Conservation (phyloP, 1,140 invertebrate genomes). For the Pseudomyrmex sp. region DNA sequence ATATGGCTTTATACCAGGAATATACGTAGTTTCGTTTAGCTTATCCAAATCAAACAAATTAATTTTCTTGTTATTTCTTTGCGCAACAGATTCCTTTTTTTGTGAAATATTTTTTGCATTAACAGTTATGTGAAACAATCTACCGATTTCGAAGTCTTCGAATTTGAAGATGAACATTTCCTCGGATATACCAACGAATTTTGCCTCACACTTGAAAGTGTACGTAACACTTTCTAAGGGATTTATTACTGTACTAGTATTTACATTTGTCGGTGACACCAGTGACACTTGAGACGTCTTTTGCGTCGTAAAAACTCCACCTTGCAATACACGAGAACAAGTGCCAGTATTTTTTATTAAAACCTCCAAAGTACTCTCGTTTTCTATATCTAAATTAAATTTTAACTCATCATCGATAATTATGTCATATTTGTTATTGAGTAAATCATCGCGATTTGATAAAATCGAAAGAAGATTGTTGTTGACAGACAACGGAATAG, state of each 20-base stretch:
- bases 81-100: constrained; percentile 61
- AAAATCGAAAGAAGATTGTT: constrained; percentile 30
- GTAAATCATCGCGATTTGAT: constrained; percentile 62
- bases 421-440: constrained; percentile 82
- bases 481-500: constrained; percentile 19
- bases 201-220: constrained; percentile 83
- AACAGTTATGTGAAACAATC: constrained; percentile 85
- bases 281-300: constrained; percentile 80
- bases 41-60: constrained; percentile 78
- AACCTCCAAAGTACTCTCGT: constrained; percentile 77
- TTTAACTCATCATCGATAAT: constrained; percentile 79
- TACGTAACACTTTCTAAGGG: constrained; percentile 78
- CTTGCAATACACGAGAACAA: constrained; percentile 71
- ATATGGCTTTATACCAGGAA: constrained; percentile 87
- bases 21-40: constrained; percentile 77
- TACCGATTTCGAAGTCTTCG: constrained; percentile 86
- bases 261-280: constrained; percentile 64
- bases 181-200: constrained; percentile 86
- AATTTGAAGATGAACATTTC: constrained; percentile 88
- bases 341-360: constrained; percentile 80
- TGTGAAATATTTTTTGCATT: constrained; percentile 70
- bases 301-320: constrained; percentile 76
- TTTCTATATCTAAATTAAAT: constrained; percentile 79
- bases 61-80: constrained; percentile 79
- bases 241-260: constrained; percentile 73